These are phyloP conservation scores for Phocides pigmalion DNA, from an alignment of 1,140 invertebrate species.

Conservation along the genomic window DNA sequence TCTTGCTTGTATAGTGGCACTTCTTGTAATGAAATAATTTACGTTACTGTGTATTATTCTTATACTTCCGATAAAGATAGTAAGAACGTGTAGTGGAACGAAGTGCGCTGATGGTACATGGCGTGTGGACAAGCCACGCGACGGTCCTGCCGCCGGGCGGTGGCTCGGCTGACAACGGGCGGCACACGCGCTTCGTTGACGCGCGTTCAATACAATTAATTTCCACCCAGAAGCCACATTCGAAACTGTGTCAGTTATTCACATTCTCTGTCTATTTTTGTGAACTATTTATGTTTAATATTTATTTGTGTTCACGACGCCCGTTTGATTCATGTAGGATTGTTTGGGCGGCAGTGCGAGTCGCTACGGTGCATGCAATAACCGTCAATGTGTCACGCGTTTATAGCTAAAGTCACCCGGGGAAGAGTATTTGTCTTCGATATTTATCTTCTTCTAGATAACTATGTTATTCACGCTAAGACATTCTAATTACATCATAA, in stretches of 20 bases:
- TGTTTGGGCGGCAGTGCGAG: conserved; percentile 36
- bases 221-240: conserved; percentile 38
- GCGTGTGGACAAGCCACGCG: too few relatives aligned
- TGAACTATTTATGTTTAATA: conserved; percentile 62
- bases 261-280: conserved; percentile 64
- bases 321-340: conserved; percentile 49
- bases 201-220: conserved; percentile 56
- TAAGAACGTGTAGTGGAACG: too few relatives aligned
- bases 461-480: neutral
- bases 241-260: conserved; percentile 71
- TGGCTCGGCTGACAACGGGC: neutral
- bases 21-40: too few relatives aligned
- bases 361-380: conserved; percentile 9
- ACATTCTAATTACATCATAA: conserved; percentile 2
- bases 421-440: conserved; percentile 5
- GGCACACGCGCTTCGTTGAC: conserved; percentile 25
- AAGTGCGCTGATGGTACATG: too few relatives aligned
- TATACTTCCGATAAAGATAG: too few relatives aligned
- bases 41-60: too few relatives aligned
- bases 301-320: conserved; percentile 54
- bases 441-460: conserved; percentile 4
- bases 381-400: conserved; percentile 19
- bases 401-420: conserved; percentile 16
- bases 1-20: too few relatives aligned
- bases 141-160: too few relatives aligned